A percentile compares a stretch with the other conserved stretches of the same genome.
phyloP scores from a whole-genome alignment of 2,888 invertebrate species.

The Saturnia japonica region DNA sequence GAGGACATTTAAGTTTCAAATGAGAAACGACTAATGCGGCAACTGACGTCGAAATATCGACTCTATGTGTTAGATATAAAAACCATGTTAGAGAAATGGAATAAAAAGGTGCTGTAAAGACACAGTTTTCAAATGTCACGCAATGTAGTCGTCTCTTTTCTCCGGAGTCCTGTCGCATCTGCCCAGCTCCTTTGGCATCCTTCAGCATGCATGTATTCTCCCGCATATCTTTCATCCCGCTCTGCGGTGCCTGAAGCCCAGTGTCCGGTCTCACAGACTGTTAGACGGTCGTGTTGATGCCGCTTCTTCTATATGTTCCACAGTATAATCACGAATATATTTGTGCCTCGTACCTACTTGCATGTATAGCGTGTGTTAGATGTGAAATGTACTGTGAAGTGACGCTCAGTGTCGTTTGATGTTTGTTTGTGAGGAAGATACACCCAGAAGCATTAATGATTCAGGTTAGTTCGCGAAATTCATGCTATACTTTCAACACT shows the following conservation, averaged over 20 bases:
- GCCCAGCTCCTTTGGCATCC: constrained; percentile 79
- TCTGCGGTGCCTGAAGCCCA: constrained; percentile 72
- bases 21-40: constrained; percentile 48
- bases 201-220: constrained; percentile 74
- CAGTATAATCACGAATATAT: constrained; percentile 55
- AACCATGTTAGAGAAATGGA: constrained; percentile 31
- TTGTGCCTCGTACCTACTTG: constrained; percentile 55
- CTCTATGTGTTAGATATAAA: constrained; percentile 32
- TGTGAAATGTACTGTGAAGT: constrained; percentile 79
- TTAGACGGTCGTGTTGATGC: constrained; percentile 72
- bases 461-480: constrained; percentile 67
- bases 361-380: constrained; percentile 63
- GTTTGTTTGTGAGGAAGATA: constrained; percentile 63
- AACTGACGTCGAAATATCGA: constrained; percentile 32
- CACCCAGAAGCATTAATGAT: constrained; percentile 69
- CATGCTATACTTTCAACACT: constrained; percentile 27
- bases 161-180: constrained; percentile 80
- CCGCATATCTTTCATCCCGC: constrained; percentile 79
- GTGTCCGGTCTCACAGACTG: constrained; percentile 76
- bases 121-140: constrained; percentile 82
- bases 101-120: constrained; percentile 70
- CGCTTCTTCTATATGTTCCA: constrained; percentile 43
- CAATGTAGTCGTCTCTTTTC: constrained; percentile 81
- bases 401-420: constrained; percentile 66
- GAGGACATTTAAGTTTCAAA: constrained; percentile 62